Evolutionary conservation across 2,797 vertebrate genomes (phyloP).

Genomic region (Myripristis murdjan): DNA sequence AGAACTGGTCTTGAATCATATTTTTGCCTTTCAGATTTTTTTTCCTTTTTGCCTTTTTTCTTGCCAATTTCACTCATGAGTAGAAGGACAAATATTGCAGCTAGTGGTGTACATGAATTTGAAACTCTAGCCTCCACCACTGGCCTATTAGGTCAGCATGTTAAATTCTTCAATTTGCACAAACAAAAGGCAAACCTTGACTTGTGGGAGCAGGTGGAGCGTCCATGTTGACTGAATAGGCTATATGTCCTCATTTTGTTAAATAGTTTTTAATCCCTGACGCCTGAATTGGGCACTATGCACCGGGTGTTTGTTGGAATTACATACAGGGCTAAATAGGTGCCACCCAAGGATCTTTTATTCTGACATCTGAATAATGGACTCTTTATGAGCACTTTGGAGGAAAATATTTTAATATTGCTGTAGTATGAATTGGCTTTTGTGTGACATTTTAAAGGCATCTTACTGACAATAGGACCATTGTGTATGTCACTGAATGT

Average conservation of each 20-base stretch:
- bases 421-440: constrained; percentile 51
- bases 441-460: constrained; percentile 56
- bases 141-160: constrained; percentile 43
- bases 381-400: constrained; percentile 54
- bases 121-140: constrained; percentile 24
- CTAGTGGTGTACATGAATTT: constrained; percentile 44
- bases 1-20: constrained; percentile 18
- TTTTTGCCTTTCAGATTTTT: constrained; percentile 19
- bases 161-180: constrained; percentile 65
- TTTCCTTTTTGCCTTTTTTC: constrained; percentile 12
- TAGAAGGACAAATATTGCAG: constrained; percentile 51
- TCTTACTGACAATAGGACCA: constrained; percentile 45
- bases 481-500: constrained; percentile 55
- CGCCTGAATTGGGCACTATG: constrained; percentile 53
- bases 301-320: constrained; percentile 54
- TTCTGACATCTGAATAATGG: constrained; percentile 67
- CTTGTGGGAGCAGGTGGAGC: constrained; percentile 49
- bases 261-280: constrained; percentile 41
- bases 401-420: constrained; percentile 67
- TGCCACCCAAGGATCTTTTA: constrained; percentile 63
- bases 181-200: constrained; percentile 75
- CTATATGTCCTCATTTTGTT: constrained; percentile 42
- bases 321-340: constrained; percentile 54
- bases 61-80: constrained; percentile 27
- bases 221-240: constrained; percentile 39